phyloP scores from a whole-genome alignment of 2,113 vertebrate genomes.

The Triplophysa tibetana region DNA sequence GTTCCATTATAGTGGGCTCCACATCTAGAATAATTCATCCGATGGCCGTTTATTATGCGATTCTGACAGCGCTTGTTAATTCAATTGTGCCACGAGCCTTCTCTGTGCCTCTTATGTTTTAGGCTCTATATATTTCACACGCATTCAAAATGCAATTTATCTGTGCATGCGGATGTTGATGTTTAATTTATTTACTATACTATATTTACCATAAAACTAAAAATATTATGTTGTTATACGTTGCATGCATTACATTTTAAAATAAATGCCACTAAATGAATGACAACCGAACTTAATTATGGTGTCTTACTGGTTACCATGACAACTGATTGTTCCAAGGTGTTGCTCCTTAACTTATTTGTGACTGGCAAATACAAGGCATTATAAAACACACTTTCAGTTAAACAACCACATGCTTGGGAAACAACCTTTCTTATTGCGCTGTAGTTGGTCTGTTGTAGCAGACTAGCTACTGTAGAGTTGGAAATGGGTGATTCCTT shows the following conservation, averaged over 20 bases:
- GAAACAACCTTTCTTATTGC: too few species aligned
- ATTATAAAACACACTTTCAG: neutral
- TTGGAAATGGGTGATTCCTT: neutral
- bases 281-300: constrained; percentile 3
- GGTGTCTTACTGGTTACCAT: neutral
- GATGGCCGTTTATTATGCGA: too few species aligned
- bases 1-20: too few species aligned
- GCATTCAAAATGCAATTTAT: neutral
- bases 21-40: too few species aligned
- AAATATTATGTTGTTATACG: neutral
- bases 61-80: too few species aligned
- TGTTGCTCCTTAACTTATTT: neutral
- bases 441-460: neutral
- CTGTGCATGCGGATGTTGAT: neutral
- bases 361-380: neutral
- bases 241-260: neutral
- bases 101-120: neutral
- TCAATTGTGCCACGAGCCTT: too few species aligned
- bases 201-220: too few species aligned
- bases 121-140: too few species aligned
- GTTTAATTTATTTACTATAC: neutral
- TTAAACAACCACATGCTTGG: fast-evolving
- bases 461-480: neutral
- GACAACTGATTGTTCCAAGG: neutral
- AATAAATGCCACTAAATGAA: neutral